Percentiles rank a stretch among this genome's conserved stretches.
Evolutionary conservation across 2,888 invertebrate genomes (phyloP).

Genomic region (Hirtodrosophila confusa): DNA sequence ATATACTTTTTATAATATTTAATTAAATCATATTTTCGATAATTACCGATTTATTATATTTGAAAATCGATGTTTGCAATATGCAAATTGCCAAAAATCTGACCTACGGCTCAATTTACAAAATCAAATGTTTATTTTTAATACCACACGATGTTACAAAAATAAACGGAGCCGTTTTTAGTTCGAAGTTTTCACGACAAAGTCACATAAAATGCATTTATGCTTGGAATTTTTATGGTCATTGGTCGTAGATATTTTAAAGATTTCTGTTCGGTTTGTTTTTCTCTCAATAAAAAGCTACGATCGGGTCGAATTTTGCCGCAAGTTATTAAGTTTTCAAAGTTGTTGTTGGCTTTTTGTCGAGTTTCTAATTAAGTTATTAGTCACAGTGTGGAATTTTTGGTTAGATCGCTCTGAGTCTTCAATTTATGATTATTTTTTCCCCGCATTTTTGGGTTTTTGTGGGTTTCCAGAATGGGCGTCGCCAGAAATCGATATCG

Average conservation of each 20-base stretch:
- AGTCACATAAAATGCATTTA: constrained; percentile 64
- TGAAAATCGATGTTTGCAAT: neutral
- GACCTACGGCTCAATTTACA: too few species aligned
- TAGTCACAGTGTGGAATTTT: constrained; percentile 76
- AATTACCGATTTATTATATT: neutral
- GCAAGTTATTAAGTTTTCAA: constrained; percentile 66
- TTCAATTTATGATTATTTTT: constrained; percentile 29
- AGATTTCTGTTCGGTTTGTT: constrained; percentile 67
- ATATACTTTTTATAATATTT: neutral
- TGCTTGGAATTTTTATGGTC: constrained; percentile 70
- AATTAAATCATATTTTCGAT: neutral
- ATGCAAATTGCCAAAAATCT: too few species aligned
- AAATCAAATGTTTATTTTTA: constrained; percentile 60
- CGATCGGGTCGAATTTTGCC: constrained; percentile 61
- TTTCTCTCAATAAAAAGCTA: constrained; percentile 73
- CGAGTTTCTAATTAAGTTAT: constrained; percentile 80
- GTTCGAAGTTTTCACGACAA: constrained; percentile 27
- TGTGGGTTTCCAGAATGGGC: constrained; percentile 31
- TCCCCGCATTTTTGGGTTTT: constrained; percentile 7
- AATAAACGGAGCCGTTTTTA: constrained; percentile 45
- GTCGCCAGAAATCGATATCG: constrained; percentile 34
- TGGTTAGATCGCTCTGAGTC: constrained; percentile 20
- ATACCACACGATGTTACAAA: constrained; percentile 26
- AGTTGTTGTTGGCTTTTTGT: constrained; percentile 31
- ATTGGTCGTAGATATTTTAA: constrained; percentile 57